A percentile compares a stretch with the other conserved stretches of the same genome.
These are phyloP conservation scores for Sebastes fasciatus DNA, from an alignment of 2,113 vertebrate genomes.

Conservation along the genomic window DNA sequence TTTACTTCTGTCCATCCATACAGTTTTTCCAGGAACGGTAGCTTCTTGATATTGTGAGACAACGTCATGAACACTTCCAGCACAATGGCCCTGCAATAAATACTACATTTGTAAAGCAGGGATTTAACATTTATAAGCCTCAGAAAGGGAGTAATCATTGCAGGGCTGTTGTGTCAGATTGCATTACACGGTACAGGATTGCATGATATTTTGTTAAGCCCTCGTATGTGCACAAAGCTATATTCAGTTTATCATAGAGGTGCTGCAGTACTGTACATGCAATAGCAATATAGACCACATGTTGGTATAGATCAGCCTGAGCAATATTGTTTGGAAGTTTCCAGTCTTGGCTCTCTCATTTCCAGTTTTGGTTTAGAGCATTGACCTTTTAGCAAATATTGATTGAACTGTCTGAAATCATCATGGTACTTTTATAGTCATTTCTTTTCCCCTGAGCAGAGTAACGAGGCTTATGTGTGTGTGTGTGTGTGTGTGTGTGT, in stretches of 20 bases:
- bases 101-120: background rate
- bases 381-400: constrained; percentile 5
- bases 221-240: background rate
- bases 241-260: background rate
- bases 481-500: background rate
- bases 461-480: background rate
- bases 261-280: background rate
- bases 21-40: background rate
- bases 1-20: background rate
- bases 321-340: background rate
- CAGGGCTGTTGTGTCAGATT: background rate
- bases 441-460: background rate
- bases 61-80: background rate
- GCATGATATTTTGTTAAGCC: constrained; percentile 16
- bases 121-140: background rate
- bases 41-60: background rate
- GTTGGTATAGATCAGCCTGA: background rate
- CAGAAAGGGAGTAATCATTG: background rate
- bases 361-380: background rate
- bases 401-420: constrained; percentile 4
- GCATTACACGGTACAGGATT: background rate
- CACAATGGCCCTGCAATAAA: background rate
- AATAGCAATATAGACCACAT: background rate
- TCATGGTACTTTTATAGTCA: background rate
- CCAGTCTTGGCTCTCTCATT: background rate